Base-by-base conservation (phyloP, 2,888 invertebrate species). In the Aelia acuminata region DNA sequence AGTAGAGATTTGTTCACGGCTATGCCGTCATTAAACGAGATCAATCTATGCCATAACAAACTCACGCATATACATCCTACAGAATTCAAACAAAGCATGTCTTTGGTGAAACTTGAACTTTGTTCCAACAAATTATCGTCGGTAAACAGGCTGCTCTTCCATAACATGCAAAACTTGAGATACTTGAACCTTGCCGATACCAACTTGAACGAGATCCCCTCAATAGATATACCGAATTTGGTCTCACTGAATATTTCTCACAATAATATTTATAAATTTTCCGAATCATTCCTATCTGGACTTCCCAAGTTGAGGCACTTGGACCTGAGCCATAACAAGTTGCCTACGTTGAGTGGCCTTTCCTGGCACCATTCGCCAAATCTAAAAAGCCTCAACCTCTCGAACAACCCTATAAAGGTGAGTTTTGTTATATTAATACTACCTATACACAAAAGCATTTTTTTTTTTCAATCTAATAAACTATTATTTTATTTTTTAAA, bases 1-100 rank as follows among this genome's bases (percentile, higher is more conserved):
- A 97, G 97, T 92, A 96, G 96, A 90, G 97, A 96, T 90, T 96
- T 97, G 93, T 97, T 97, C 92, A 95, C 96, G 80, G 95, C 96
- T 91, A 96, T 96, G 70, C 96, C 97, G 87, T 96, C 96, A 92
- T 93, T 98, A 84, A 94, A 96, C 89, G 95, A 95, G 91, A 93
- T 98, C 88, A 96, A 97, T 93, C 93, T 98, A 91, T 96, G 96
- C 80, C 94, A 94, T 91, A 98, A 98, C 93, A 95, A 96, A 91
- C 93, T 97, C 89, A 96, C 96, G 26, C 96, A 97, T 90, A 93
- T 98, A 90, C 97, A 97, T 5, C 97, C 97, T 93, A 97, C 97
- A 92, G 97, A 97, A 35, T 97, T 98, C 92, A 96, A 96, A 47
- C 96, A 96, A 91, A 94, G 97, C 88, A 95, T 95, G 84, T 95